phyloP scores from a whole-genome alignment of 2,888 invertebrate species.

The Cephus pygmeus region DNA sequence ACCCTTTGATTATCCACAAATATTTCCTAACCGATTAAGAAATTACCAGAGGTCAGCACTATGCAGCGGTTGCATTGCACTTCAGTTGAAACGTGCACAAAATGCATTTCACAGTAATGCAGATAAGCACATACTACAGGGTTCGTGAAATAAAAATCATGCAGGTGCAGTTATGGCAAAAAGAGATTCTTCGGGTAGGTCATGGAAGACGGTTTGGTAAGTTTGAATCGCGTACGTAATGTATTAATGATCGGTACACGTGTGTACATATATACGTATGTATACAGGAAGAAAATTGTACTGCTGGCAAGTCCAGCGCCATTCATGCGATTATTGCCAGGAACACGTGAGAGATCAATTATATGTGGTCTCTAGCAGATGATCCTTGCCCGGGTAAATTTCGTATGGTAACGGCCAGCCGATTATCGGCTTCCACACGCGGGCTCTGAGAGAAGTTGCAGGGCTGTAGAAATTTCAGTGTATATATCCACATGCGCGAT shows the following conservation, averaged over 20 bases:
- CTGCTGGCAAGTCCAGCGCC: not conserved
- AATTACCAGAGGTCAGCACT: not conserved
- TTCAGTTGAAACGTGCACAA: not conserved
- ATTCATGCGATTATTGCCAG: not conserved
- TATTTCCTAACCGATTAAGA: not conserved
- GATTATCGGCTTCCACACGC: not conserved
- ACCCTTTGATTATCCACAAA: not conserved
- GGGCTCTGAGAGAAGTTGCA: not conserved
- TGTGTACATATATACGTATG: no score
- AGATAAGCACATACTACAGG: not conserved
- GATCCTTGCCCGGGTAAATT: not conserved
- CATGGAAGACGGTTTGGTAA: not conserved
- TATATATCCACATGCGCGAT: not conserved
- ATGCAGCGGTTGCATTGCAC: not conserved
- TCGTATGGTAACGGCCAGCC: not conserved
- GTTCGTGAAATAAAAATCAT: not conserved
- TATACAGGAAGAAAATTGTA: not conserved
- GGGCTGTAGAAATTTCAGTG: not conserved
- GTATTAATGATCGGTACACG: not conserved
- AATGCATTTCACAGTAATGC: not conserved
- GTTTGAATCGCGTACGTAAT: not conserved
- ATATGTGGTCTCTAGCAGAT: not conserved
- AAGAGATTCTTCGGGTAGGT: not conserved
- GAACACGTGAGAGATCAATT: not conserved
- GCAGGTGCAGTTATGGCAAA: not conserved